Conservation (phyloP, 2,797 vertebrate genomes). For the Hoplostethus atlanticus region DNA sequence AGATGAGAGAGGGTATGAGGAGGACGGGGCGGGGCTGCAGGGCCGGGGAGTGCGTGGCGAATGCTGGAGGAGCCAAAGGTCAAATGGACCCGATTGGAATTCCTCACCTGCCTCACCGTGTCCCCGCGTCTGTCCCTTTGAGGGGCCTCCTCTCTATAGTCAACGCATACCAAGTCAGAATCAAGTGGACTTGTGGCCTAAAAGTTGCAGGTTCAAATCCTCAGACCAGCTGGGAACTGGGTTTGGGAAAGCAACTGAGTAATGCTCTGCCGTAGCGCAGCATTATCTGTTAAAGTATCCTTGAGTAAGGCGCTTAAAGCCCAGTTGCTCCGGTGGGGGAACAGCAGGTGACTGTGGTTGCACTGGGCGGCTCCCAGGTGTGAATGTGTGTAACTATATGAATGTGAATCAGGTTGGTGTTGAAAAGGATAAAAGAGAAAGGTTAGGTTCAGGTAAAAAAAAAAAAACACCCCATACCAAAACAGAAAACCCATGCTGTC, state of each 20-base stretch:
- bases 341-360: neutral
- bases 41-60: slow-evolving; percentile 35
- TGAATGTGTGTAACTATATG: slow-evolving; percentile 12
- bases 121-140: slow-evolving; percentile 54
- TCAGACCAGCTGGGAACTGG: neutral
- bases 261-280: slow-evolving; percentile 2
- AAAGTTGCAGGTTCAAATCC: slow-evolving; percentile 40
- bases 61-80: slow-evolving; percentile 73
- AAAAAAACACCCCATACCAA: slow-evolving; percentile 9
- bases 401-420: slow-evolving; percentile 4
- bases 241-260: slow-evolving; percentile 28
- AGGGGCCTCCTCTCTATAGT: slow-evolving; percentile 57
- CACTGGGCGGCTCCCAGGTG: neutral
- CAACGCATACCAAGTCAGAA: slow-evolving; percentile 54
- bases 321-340: neutral
- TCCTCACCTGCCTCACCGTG: slow-evolving; percentile 65
- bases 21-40: slow-evolving; percentile 41
- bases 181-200: slow-evolving; percentile 44
- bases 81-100: slow-evolving; percentile 75
- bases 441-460: neutral
- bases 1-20: slow-evolving; percentile 17
- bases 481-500: slow-evolving; percentile 19
- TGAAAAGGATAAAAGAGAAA: slow-evolving; percentile 8
- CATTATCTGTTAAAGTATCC: slow-evolving; percentile 23
- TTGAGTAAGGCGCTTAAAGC: slow-evolving; percentile 36